These are phyloP conservation scores for Drosophila prostipennis DNA, from an alignment of 2,888 invertebrate genomes.

Conservation along the genomic window DNA sequence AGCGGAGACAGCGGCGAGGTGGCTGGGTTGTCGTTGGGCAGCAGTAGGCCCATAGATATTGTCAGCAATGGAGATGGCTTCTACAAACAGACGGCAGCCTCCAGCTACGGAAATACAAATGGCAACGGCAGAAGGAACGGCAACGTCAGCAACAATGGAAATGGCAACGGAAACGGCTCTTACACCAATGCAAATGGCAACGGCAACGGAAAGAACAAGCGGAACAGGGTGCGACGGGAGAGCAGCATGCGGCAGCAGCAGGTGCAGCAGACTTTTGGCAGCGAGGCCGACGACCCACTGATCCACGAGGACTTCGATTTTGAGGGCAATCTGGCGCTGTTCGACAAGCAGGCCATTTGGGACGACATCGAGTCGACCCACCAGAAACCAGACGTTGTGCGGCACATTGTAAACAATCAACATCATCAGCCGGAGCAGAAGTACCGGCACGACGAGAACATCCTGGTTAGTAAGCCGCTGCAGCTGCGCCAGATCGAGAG, in stretches of 20 bases:
- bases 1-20: slow-evolving; percentile 60
- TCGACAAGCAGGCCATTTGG: slow-evolving; percentile 93
- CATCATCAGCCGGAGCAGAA: slow-evolving; percentile 83
- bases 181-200: slow-evolving; percentile 47
- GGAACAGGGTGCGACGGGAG: slow-evolving; percentile 79
- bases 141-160: slow-evolving; percentile 50
- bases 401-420: slow-evolving; percentile 75
- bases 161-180: slow-evolving; percentile 51
- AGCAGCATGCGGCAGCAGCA: slow-evolving; percentile 77
- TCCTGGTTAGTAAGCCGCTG: slow-evolving; percentile 88
- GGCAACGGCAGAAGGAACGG: slow-evolving; percentile 31
- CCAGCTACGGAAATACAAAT: slow-evolving; percentile 65
- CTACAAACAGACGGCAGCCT: slow-evolving; percentile 69
- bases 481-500: slow-evolving; percentile 89
- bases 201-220: slow-evolving; percentile 59
- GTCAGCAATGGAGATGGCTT: slow-evolving; percentile 57
- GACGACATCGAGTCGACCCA: slow-evolving; percentile 87
- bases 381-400: slow-evolving; percentile 83
- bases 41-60: slow-evolving; percentile 82
- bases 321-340: slow-evolving; percentile 95
- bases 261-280: slow-evolving; percentile 81
- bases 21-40: slow-evolving; percentile 10
- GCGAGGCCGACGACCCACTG: slow-evolving; percentile 83
- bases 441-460: slow-evolving; percentile 94
- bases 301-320: slow-evolving; percentile 93